Evolutionary conservation across 2,888 invertebrate species (phyloP).

Genomic region (Atrina japonica): DNA sequence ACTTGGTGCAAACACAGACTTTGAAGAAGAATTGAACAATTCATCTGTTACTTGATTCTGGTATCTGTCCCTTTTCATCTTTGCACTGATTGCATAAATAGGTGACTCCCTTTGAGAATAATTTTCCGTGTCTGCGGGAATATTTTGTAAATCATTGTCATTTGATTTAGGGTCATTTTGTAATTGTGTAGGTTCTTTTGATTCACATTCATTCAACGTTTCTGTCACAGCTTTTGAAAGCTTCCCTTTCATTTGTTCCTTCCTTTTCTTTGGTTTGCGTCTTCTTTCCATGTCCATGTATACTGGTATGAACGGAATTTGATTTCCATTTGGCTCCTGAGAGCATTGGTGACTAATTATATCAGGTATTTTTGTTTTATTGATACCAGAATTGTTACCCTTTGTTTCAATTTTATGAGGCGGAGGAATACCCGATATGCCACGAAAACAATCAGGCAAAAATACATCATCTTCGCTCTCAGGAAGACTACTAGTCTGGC

Average conservation of each 20-base stretch:
- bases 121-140: no score
- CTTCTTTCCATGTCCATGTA: slow-evolving; percentile 7
- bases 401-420: no score
- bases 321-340: no score
- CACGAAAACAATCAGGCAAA: slow-evolving; percentile 5
- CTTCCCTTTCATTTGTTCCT: background rate
- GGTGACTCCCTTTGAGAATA: background rate
- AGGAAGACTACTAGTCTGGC: background rate
- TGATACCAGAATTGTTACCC: no score
- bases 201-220: background rate
- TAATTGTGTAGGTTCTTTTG: background rate
- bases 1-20: no score
- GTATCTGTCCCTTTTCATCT: background rate
- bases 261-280: slow-evolving; percentile 26
- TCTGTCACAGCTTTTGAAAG: background rate
- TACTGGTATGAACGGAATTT: slow-evolving; percentile 10
- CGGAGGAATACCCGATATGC: background rate
- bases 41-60: no score
- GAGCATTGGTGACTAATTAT: background rate
- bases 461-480: slow-evolving; percentile 47
- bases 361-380: background rate
- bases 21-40: no score
- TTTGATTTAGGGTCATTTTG: no score
- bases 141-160: no score
- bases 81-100: slow-evolving; percentile 12